Evolutionary conservation across 1,140 invertebrate genomes (phyloP).

Genomic region (Pachypeltis micranthus): DNA sequence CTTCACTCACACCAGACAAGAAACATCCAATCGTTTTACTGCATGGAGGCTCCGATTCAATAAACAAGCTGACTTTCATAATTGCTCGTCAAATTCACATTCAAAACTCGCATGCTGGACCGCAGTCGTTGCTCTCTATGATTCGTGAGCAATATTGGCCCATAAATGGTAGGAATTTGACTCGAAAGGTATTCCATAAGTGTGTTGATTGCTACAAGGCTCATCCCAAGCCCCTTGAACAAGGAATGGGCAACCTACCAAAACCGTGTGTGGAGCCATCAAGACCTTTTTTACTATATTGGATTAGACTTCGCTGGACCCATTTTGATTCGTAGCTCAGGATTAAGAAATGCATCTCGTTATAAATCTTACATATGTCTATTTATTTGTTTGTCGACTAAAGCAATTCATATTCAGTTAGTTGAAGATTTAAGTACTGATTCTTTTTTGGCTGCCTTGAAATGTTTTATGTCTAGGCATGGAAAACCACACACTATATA

Average conservation of each 20-base stretch:
- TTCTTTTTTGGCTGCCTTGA: conserved; percentile 26
- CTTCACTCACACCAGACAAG: conserved; percentile 20
- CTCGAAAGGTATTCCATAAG: conserved; percentile 7
- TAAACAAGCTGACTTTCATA: conserved; percentile 24
- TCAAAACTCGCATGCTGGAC: conserved; percentile 30
- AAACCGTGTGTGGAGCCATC: conserved; percentile 14
- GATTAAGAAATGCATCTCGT: not conserved
- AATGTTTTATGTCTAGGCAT: conserved; percentile 27
- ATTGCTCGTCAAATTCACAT: conserved; percentile 30
- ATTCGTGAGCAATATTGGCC: conserved; percentile 18
- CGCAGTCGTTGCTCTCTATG: conserved; percentile 14
- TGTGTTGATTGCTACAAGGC: conserved; percentile 20
- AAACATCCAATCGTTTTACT: conserved; percentile 36
- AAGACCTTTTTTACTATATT: conserved; percentile 18
- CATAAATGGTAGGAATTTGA: conserved; percentile 5
- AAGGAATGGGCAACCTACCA: conserved; percentile 24
- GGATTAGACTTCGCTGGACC: conserved; percentile 27
- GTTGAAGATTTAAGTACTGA: conserved; percentile 26
- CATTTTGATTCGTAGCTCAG: conserved; percentile 12
- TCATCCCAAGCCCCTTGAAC: conserved; percentile 4
- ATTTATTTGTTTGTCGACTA: conserved; percentile 29
- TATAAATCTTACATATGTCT: conserved; percentile 22
- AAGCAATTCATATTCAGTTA: conserved; percentile 30
- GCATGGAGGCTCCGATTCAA: conserved; percentile 29
- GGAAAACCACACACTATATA: conserved; percentile 13